Evolutionary conservation across 2,113 vertebrate species (phyloP).

Genomic region (Eurypyga helias): DNA sequence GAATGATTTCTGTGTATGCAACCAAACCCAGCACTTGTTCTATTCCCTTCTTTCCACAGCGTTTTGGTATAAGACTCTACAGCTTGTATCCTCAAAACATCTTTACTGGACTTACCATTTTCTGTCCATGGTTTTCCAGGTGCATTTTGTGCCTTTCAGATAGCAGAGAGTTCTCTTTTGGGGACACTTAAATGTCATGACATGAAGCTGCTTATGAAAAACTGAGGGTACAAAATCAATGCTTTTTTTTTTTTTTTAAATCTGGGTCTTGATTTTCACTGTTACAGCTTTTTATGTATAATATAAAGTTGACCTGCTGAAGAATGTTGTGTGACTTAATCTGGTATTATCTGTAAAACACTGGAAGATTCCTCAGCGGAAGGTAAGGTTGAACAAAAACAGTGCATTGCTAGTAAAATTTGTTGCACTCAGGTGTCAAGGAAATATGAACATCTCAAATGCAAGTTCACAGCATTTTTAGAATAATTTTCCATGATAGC

Average conservation of each 20-base stretch:
- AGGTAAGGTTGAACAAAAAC: neutral
- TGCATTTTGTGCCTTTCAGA: neutral
- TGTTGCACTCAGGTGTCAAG: neutral
- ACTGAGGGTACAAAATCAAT: neutral
- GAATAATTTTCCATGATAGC: neutral
- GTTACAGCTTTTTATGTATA: neutral
- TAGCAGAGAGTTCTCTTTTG: neutral
- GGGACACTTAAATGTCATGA: neutral
- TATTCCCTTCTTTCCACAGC: neutral
- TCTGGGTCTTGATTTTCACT: neutral
- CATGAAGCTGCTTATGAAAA: neutral
- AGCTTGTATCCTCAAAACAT: neutral
- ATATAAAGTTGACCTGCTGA: neutral
- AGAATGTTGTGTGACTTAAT: neutral
- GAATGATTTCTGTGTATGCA: neutral
- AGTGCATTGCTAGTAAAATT: neutral
- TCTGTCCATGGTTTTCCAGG: neutral
- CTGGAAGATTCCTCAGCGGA: neutral
- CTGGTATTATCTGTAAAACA: neutral
- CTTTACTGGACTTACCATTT: neutral
- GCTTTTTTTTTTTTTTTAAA: neutral
- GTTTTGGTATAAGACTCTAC: neutral
- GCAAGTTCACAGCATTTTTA: neutral
- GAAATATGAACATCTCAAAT: neutral
- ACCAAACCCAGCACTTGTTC: neutral